Base-by-base conservation (phyloP, 2,888 invertebrate genomes). In the Rhingia campestris region DNA sequence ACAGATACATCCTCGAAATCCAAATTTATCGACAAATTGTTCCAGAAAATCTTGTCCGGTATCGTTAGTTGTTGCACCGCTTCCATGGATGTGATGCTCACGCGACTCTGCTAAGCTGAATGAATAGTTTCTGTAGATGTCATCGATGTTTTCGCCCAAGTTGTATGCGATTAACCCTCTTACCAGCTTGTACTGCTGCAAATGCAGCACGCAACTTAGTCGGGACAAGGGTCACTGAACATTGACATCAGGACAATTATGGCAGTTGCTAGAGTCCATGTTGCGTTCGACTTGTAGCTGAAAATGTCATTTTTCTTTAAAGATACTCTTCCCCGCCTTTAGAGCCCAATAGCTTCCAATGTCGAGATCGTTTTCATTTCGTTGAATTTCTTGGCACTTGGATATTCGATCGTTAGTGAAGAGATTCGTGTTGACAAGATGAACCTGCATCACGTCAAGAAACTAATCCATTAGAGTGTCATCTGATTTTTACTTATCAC, bases 151-250 rank as follows among this genome's bases (percentile, higher is more conserved):
- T 91, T 98, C 98, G 0, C 97, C 98, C 85, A 99, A 94, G 92
- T 99, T 99, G 91, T 96, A 96, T 2, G 95, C 94, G 6, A 99
- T 92, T 77, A 99, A 93, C 14, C 98, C 98, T 80, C 96, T 94
- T 66, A 99, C 94, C 49, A 98, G 92, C 90, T 95, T 95, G 92
- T 98, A 98, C 91, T 98, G 97, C 59, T 94, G 93, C 59, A 96
- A 93, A 92, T 97, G 96, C 73, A 99, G 91, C 53, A 95, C 94
- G 81, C 95, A 95, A 91, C 96, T 95, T 88, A 98, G 93, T 41
- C 97, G 96, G 2, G 97, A 96, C 79, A 99, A 92, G 37, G 95
- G 95, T 22, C 98, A 98, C 81, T 95, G 95, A 12, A 98, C 93
- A 88, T 95, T 95, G 91, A 97, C 94, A 91, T 98, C 97, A 0